A percentile compares a stretch with the other conserved stretches of the same genome.
Conservation (phyloP, 2,797 vertebrate species). For the Ciconia nigra region DNA sequence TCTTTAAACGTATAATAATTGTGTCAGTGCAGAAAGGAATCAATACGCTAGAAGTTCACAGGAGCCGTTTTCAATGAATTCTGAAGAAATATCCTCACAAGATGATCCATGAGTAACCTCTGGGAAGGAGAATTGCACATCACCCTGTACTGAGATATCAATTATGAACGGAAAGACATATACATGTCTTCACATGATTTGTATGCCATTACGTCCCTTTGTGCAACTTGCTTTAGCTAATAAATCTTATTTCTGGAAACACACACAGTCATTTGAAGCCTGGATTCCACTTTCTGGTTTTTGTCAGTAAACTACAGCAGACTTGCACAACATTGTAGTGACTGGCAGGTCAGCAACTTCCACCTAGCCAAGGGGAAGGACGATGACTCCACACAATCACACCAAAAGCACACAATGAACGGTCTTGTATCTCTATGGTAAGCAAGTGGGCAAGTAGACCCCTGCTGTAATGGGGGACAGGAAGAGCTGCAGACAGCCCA, state of each 20-base stretch:
- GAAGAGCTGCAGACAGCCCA: not conserved
- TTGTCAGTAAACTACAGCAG: not conserved
- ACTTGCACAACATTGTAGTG: not conserved
- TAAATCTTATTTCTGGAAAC: not conserved
- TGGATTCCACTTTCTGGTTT: not conserved
- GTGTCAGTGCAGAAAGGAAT: not conserved
- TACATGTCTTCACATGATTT: not conserved
- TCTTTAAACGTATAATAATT: not conserved
- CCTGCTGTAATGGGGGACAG: fast-evolving
- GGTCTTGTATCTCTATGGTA: fast-evolving
- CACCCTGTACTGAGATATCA: not conserved
- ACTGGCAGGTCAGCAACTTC: not conserved
- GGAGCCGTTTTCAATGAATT: not conserved
- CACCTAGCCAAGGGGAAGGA: not conserved
- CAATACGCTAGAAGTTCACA: not conserved
- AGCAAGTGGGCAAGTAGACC: not conserved
- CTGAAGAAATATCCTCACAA: not conserved
- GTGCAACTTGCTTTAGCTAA: not conserved
- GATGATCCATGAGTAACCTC: not conserved
- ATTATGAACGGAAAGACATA: not conserved
- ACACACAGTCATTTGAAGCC: not conserved
- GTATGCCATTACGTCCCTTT: not conserved
- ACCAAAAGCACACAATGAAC: fast-evolving
- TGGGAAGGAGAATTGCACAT: not conserved
- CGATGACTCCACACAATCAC: fast-evolving